These are phyloP conservation scores for Bombus waltoni DNA, from an alignment of 1,140 invertebrate species.

Conservation along the genomic window DNA sequence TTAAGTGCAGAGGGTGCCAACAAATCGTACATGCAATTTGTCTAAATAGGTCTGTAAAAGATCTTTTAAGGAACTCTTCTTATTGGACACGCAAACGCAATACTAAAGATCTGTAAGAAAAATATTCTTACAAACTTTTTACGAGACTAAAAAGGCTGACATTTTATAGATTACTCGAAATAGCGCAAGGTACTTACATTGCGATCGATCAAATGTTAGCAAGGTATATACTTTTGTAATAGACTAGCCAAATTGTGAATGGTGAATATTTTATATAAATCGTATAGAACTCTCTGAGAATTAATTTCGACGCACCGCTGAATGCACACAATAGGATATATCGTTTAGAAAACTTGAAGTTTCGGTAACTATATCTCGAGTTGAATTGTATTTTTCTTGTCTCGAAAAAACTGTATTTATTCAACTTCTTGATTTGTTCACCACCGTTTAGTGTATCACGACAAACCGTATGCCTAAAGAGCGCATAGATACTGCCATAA, in stretches of 20 bases:
- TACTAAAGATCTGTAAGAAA: slow-evolving; percentile 35
- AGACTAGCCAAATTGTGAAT: slow-evolving; percentile 33
- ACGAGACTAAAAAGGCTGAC: slow-evolving; percentile 48
- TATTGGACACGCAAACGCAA: slow-evolving; percentile 12
- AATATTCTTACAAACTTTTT: slow-evolving; percentile 41
- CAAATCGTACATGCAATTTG: neutral
- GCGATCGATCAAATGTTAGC: slow-evolving; percentile 18
- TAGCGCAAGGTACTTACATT: slow-evolving; percentile 24
- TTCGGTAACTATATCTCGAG: neutral
- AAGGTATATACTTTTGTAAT: slow-evolving; percentile 35
- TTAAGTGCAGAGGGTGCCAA: slow-evolving; percentile 3
- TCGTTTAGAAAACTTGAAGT: neutral
- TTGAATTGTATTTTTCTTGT: neutral
- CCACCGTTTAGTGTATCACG: neutral
- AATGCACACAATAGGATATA: slow-evolving; percentile 1
- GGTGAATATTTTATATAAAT: slow-evolving; percentile 32
- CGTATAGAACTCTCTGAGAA: neutral
- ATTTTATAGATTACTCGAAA: slow-evolving; percentile 41
- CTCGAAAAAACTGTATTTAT: neutral
- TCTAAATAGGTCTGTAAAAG: neutral
- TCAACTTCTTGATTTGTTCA: neutral
- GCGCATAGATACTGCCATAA: slow-evolving; percentile 13
- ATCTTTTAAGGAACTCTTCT: neutral
- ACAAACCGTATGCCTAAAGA: neutral
- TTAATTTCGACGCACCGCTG: slow-evolving; percentile 14